Conservation (phyloP, 2,888 invertebrate species). For the Tipula vernalis region DNA sequence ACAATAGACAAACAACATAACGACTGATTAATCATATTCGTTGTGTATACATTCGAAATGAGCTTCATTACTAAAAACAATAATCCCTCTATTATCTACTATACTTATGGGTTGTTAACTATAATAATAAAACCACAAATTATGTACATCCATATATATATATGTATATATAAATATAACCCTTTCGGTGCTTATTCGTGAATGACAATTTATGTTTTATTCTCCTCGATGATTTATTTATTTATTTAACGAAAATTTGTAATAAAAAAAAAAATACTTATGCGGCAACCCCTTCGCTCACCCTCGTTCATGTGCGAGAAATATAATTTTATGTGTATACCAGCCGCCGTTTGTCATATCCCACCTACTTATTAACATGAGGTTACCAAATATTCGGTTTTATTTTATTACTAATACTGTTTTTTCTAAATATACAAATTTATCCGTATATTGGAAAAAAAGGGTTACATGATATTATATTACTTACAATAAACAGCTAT, state of each 20-base stretch:
- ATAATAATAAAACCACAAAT: slow-evolving; percentile 8
- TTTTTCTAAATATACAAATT: background rate
- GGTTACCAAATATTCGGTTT: background rate
- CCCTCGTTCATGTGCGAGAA: background rate
- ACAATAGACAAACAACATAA: background rate
- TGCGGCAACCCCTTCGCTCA: background rate
- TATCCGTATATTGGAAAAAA: background rate
- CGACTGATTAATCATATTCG: background rate
- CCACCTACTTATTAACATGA: background rate
- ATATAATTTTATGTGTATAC: background rate
- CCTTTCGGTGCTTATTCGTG: slow-evolving; percentile 9
- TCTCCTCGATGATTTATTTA: slow-evolving; percentile 6
- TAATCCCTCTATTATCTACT: background rate
- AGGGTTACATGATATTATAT: background rate
- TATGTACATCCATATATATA: background rate
- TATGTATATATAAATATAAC: background rate
- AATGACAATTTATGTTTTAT: slow-evolving; percentile 1
- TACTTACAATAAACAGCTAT: background rate
- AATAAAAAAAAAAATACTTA: background rate
- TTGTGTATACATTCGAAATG: background rate
- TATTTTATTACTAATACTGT: background rate
- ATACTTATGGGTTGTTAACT: background rate
- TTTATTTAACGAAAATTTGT: background rate
- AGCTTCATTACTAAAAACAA: background rate
- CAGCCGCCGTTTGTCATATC: background rate